These are phyloP conservation scores for Parus major DNA, from an alignment of 2,113 vertebrate species.

Conservation along the genomic window DNA sequence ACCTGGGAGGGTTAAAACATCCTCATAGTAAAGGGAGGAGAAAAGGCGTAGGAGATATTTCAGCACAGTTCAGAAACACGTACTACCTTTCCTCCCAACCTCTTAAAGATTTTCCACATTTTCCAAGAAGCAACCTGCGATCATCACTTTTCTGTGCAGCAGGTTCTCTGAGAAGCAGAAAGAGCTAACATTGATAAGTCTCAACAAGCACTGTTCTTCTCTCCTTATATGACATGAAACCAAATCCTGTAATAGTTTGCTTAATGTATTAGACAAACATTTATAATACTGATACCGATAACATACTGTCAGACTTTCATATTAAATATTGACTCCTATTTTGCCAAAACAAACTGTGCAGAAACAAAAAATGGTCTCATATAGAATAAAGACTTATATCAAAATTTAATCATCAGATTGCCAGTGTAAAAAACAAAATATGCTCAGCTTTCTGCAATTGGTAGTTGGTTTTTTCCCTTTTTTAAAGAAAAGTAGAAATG, in stretches of 20 bases:
- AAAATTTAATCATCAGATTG: neutral
- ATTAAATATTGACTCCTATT: constrained; percentile 42
- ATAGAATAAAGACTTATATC: neutral
- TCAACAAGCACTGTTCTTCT: neutral
- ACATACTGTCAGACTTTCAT: neutral
- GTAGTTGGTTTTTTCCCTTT: neutral
- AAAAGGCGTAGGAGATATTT: neutral
- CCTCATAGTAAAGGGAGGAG: neutral
- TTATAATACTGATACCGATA: constrained; percentile 3
- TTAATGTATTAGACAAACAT: constrained; percentile 24
- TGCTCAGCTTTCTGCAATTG: neutral
- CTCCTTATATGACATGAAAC: neutral
- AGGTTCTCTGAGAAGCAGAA: neutral
- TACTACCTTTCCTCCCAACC: neutral
- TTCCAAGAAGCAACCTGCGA: neutral
- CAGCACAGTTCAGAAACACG: neutral
- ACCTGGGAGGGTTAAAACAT: constrained; percentile 4
- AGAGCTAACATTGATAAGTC: neutral
- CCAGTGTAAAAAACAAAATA: neutral
- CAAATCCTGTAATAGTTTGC: constrained; percentile 6
- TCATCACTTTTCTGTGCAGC: neutral
- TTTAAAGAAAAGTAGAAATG: neutral
- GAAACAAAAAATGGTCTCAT: neutral
- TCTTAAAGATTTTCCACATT: neutral
- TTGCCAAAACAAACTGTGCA: neutral